Evolutionary conservation across 2,888 invertebrate species (phyloP).

Genomic region (Spialia ferax): DNA sequence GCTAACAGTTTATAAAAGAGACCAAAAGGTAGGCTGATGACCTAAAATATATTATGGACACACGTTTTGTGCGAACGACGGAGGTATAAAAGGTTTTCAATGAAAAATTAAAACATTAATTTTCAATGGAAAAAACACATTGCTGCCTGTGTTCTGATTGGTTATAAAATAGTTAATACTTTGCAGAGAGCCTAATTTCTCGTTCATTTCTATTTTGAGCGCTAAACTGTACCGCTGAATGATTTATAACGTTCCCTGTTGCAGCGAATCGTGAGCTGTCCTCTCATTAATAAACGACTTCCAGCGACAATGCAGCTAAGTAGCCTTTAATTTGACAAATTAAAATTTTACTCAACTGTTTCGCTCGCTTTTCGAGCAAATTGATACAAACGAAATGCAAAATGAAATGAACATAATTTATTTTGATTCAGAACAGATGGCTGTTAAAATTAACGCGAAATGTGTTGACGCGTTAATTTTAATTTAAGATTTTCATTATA

Average conservation of each 20-base stretch:
- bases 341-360: constrained; percentile 8
- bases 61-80: too few relatives aligned
- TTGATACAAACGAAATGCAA: constrained; percentile 13
- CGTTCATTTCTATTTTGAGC: constrained; percentile 5
- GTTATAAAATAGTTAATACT: background rate
- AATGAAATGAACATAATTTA: constrained; percentile 15
- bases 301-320: constrained; percentile 8
- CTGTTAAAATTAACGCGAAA: constrained; percentile 14
- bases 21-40: background rate
- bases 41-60: too few relatives aligned
- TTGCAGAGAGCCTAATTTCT: background rate
- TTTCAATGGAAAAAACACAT: too few relatives aligned
- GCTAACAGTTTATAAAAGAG: background rate
- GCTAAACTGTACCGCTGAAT: constrained; percentile 19
- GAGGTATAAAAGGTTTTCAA: too few relatives aligned
- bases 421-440: background rate
- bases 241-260: constrained; percentile 16
- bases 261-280: constrained; percentile 6
- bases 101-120: too few relatives aligned
- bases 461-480: constrained; percentile 10
- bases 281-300: constrained; percentile 17
- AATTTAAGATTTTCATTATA: background rate
- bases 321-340: constrained; percentile 33
- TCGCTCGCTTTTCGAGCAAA: constrained; percentile 6
- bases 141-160: background rate